Evolutionary conservation across 1,140 invertebrate species (phyloP).

Genomic region (Musca domestica): DNA sequence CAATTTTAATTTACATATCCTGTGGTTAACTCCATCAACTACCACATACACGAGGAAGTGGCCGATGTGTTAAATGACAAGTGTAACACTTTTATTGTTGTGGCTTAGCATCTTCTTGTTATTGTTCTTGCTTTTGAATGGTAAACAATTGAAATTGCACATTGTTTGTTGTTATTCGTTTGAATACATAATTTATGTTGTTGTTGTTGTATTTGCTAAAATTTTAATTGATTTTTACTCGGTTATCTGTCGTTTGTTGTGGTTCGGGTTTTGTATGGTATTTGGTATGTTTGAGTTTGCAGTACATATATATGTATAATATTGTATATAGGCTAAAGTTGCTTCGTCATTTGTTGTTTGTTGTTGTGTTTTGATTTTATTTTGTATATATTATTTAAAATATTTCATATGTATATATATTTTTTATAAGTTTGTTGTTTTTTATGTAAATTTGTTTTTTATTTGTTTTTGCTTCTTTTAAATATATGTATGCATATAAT

Average conservation of each 20-base stretch:
- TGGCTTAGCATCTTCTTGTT: not conserved
- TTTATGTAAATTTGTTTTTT: constrained; percentile 4
- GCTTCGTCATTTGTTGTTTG: not conserved
- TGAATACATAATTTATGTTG: not conserved
- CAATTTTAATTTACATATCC: too few relatives aligned
- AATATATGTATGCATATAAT: too few relatives aligned
- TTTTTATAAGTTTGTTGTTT: not conserved
- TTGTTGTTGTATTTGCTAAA: not conserved
- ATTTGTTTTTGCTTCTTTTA: not conserved
- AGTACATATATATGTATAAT: not conserved
- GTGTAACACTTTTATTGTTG: not conserved
- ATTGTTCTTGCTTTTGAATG: not conserved
- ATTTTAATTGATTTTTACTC: constrained; percentile 8
- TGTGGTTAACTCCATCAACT: too few relatives aligned
- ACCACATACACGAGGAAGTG: too few relatives aligned
- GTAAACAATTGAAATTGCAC: constrained; percentile 23
- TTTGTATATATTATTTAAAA: not conserved
- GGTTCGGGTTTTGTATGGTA: not conserved
- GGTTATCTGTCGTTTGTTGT: not conserved
- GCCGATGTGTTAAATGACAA: not conserved
- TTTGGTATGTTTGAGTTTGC: too few relatives aligned
- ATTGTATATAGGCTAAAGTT: constrained; percentile 11
- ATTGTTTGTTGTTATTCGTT: too few relatives aligned
- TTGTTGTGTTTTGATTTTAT: constrained; percentile 14
- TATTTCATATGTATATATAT: not conserved